Evolutionary conservation across 2,113 vertebrate genomes (phyloP).

Genomic region (Narcine bancroftii): DNA sequence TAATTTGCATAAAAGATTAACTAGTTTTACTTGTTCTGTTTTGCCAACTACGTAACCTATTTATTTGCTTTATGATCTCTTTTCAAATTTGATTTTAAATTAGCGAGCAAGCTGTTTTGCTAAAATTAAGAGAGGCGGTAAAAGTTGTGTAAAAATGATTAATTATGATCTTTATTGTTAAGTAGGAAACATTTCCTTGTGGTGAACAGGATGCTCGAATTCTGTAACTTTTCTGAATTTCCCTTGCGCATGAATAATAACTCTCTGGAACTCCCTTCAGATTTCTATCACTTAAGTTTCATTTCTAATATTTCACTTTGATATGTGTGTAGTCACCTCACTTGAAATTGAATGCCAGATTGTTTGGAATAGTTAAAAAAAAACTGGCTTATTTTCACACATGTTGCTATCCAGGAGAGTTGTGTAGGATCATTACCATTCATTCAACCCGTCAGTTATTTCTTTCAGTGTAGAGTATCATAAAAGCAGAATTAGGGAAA

Average conservation of each 20-base stretch:
- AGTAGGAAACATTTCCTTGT: no score
- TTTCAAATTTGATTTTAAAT: neutral
- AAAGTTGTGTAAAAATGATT: neutral
- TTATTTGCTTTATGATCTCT: neutral
- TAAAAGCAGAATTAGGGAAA: conserved; percentile 33
- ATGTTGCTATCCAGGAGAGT: neutral
- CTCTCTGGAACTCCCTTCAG: neutral
- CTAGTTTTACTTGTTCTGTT: neutral
- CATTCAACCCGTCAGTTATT: conserved; percentile 19
- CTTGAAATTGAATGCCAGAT: neutral
- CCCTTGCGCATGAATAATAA: neutral
- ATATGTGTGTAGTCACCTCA: neutral
- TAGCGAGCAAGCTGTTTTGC: neutral
- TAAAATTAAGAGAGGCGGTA: neutral
- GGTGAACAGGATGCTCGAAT: neutral
- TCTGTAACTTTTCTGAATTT: neutral
- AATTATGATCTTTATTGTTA: neutral
- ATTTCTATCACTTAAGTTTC: neutral
- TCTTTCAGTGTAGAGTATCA: neutral
- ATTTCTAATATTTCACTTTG: neutral
- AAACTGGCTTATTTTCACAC: conserved; percentile 29
- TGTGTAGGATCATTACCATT: conserved; percentile 24
- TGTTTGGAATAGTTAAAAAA: conserved; percentile 23
- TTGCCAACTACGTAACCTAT: neutral
- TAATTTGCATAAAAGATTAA: neutral